Conservation (phyloP, 2,113 vertebrate genomes). For the Gorsachius goisagi region DNA sequence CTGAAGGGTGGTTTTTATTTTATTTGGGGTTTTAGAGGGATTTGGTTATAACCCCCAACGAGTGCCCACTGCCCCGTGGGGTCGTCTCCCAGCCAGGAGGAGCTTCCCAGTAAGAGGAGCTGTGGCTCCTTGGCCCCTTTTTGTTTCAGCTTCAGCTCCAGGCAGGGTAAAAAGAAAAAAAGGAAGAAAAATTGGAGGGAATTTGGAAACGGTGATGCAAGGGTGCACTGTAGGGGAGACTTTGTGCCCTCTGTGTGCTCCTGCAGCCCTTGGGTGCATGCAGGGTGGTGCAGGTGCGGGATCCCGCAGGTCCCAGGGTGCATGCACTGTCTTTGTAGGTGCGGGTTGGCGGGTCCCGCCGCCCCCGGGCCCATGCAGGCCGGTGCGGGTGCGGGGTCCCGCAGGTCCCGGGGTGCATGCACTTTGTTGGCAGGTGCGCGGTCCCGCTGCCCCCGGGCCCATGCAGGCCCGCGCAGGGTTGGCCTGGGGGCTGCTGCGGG, state of each 20-base stretch:
- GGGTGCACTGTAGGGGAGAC: neutral
- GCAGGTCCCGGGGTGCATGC: neutral
- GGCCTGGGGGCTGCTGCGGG: too few relatives aligned
- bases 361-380: too few relatives aligned
- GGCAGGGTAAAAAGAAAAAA: too few relatives aligned
- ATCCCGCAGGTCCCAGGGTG: too few relatives aligned
- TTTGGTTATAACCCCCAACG: fast-evolving
- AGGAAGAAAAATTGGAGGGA: fast-evolving
- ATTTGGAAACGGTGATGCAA: neutral
- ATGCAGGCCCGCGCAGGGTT: too few relatives aligned
- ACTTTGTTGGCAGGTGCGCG: too few relatives aligned
- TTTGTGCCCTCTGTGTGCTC: neutral
- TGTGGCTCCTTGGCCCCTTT: neutral
- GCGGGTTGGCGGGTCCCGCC: too few relatives aligned
- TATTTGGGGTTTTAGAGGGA: too few relatives aligned
- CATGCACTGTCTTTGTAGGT: too few relatives aligned
- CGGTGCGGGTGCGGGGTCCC: neutral
- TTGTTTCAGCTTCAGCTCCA: neutral
- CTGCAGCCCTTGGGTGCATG: neutral
- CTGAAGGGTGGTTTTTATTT: neutral
- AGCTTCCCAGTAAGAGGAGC: too few relatives aligned
- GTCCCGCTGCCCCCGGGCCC: too few relatives aligned
- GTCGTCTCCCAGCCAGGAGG: fast-evolving
- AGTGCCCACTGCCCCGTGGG: fast-evolving
- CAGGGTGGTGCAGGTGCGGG: too few relatives aligned